phyloP scores from a whole-genome alignment of 2,113 vertebrate genomes.

The Lynx canadensis region DNA sequence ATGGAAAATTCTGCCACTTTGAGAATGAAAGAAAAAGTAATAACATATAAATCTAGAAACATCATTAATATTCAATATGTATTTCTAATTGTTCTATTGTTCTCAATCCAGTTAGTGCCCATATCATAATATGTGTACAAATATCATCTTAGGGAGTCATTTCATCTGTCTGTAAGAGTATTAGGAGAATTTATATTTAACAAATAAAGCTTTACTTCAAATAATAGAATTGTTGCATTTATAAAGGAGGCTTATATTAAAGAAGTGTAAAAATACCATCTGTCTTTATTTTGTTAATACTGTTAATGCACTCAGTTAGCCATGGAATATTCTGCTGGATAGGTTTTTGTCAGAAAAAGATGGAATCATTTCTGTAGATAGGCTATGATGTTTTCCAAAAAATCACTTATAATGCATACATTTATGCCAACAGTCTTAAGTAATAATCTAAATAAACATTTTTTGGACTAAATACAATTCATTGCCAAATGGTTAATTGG shows the following conservation, averaged over 20 bases:
- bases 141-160: not conserved
- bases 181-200: not conserved
- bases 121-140: not conserved
- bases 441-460: not conserved
- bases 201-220: not conserved
- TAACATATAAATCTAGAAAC: not conserved
- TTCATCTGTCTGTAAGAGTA: not conserved
- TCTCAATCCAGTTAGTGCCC: not conserved
- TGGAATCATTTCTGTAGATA: not conserved
- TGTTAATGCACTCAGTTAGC: not conserved
- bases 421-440: not conserved
- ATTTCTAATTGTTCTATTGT: not conserved
- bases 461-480: not conserved
- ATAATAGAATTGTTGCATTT: conserved; percentile 15
- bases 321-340: conserved; percentile 23
- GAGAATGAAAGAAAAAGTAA: not conserved
- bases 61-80: not conserved
- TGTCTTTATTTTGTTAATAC: conserved; percentile 38
- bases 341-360: conserved; percentile 17
- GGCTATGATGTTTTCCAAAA: not conserved
- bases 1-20: not conserved
- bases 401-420: not conserved
- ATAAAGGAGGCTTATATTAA: conserved; percentile 1
- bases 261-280: conserved; percentile 35
- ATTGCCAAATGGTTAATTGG: not conserved